Conservation (phyloP, 2,113 vertebrate genomes). For the Scopus umbretta region DNA sequence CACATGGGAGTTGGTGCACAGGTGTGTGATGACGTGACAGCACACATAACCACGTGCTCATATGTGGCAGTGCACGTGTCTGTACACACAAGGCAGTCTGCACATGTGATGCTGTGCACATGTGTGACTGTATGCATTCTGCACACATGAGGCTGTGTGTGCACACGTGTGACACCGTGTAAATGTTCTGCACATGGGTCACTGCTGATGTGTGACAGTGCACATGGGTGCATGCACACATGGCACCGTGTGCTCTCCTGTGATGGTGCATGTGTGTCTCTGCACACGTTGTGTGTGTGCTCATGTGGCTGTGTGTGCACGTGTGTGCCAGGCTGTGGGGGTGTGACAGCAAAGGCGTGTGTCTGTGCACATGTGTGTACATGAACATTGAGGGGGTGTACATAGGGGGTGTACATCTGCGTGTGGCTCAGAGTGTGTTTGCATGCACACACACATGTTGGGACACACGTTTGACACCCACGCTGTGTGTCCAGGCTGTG, state of each 20-base stretch:
- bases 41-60: accelerated
- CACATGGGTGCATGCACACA: neutral
- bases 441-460: too few species aligned
- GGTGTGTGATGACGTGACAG: accelerated
- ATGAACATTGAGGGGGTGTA: accelerated
- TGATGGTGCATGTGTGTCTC: too few species aligned
- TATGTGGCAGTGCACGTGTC: neutral
- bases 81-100: neutral
- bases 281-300: neutral
- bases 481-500: accelerated
- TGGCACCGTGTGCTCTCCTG: accelerated
- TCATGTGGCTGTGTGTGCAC: accelerated
- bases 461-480: neutral
- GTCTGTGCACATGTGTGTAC: accelerated
- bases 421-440: accelerated
- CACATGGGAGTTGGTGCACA: accelerated
- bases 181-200: neutral
- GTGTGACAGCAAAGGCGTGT: accelerated
- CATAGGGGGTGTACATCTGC: accelerated
- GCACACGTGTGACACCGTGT: neutral
- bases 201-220: neutral
- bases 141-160: accelerated
- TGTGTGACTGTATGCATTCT: neutral
- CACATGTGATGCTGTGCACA: neutral
- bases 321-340: neutral